A percentile compares a stretch with the other conserved stretches of the same genome.
These are phyloP conservation scores for Pseudomugil gertrudae DNA, from an alignment of 2,797 vertebrate genomes.

Conservation along the genomic window DNA sequence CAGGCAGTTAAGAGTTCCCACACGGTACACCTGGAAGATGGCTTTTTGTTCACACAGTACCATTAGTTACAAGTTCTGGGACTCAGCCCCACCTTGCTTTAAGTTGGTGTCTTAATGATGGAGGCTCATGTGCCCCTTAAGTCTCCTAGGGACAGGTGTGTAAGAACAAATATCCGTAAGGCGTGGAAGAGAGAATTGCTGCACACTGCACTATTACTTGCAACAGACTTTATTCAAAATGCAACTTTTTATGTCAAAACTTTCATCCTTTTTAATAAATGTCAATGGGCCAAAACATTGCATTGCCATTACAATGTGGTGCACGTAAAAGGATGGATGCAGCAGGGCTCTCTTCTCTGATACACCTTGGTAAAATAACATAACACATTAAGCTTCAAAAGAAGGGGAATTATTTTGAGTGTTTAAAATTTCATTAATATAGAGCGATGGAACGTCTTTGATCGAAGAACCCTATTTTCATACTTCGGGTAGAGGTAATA, in stretches of 20 bases:
- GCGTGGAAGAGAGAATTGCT: neutral
- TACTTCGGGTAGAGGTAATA: neutral
- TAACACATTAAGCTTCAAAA: neutral
- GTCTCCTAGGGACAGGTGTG: neutral
- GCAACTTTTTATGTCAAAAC: neutral
- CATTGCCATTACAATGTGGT: neutral
- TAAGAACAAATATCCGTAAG: neutral
- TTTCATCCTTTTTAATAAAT: neutral
- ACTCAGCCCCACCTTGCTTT: slow-evolving; percentile 7
- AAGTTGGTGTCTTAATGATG: neutral
- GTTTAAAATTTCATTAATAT: neutral
- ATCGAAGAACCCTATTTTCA: neutral
- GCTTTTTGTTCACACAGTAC: slow-evolving; percentile 45
- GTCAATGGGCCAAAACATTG: neutral
- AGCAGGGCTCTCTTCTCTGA: neutral
- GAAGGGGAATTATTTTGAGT: neutral
- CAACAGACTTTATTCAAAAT: neutral
- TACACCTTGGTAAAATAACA: neutral
- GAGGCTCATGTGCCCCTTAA: neutral
- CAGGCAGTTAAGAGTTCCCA: slow-evolving; percentile 43
- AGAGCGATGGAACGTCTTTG: neutral
- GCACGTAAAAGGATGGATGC: neutral
- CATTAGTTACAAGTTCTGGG: slow-evolving; percentile 45
- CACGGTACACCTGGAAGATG: slow-evolving; percentile 56
- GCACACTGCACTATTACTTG: neutral